Base-by-base conservation (phyloP, 2,888 invertebrate genomes). In the Meghimatium bilineatum region DNA sequence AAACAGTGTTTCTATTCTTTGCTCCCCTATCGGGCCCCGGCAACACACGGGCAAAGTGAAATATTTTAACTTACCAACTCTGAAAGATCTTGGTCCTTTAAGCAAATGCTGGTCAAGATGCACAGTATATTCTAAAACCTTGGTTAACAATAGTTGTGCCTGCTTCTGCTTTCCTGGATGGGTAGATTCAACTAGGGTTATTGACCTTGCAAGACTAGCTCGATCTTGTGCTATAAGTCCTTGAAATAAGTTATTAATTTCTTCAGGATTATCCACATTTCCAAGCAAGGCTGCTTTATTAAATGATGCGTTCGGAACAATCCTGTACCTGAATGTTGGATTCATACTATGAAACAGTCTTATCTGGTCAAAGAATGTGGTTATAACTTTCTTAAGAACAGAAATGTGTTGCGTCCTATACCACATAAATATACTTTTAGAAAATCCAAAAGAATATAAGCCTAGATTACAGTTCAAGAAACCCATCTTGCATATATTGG, bases 171-270 rank as follows among this genome's bases (percentile, higher is more conserved):
- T 94, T 60, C 85, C 86, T 26, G 92, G 91, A 89, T 94, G 92
- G 23, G 90, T 90, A 3, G 94, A 94, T 87, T 95, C 95, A 20
- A 94, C 94, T 3, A 95, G 90, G 52, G 95, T 95, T 83, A 95
- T 95, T 3, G 93, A 92, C 86, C 92, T 91, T 14, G 95, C 94
- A 69, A 95, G 90, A 77, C 91, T 89, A 2, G 94, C 93, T 74
- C 95, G 87, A 3, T 93, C 88, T 0, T 94, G 90, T 23, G 86
- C 82, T 32, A 89, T 84, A 20, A 93, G 83, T 17, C 92, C 92
- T 29, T 86, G 29, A 82, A 87, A 91, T 17, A 92, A 82, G 26
- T 83, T 74, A 52, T 89, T 69, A 23, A 92, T 89, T 20, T 79
- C 72, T 14, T 78, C 74, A 29, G 81, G 79, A 23, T 69, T 60